phyloP scores from a whole-genome alignment of 2,888 invertebrate species.

The Gortyna flavago region DNA sequence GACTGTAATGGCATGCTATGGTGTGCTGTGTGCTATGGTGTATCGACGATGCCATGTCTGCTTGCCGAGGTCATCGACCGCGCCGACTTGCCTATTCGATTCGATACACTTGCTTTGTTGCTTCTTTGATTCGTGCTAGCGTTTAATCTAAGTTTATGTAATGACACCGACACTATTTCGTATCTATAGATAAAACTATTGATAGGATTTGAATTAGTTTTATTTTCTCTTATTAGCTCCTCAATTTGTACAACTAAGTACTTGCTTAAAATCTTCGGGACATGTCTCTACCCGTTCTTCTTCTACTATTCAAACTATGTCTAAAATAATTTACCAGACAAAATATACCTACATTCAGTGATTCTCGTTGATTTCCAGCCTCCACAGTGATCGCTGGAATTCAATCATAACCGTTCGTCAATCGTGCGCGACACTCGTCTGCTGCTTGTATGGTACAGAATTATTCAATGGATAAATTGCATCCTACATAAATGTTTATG shows the following conservation, averaged over 20 bases:
- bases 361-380: slow-evolving; percentile 20
- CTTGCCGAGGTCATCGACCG: slow-evolving; percentile 80
- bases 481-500: slow-evolving; percentile 24
- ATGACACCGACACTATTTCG: slow-evolving; percentile 47
- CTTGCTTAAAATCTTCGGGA: too few relatives aligned
- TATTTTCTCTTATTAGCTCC: not conserved
- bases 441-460: slow-evolving; percentile 38
- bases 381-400: slow-evolving; percentile 43
- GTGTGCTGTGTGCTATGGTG: slow-evolving; percentile 70
- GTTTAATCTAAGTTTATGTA: slow-evolving; percentile 71
- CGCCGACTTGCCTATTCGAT: slow-evolving; percentile 79
- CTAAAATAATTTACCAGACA: not conserved
- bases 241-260: not conserved
- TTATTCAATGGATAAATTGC: slow-evolving; percentile 51
- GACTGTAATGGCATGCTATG: slow-evolving; percentile 76
- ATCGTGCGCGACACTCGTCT: slow-evolving; percentile 54
- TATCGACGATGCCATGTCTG: slow-evolving; percentile 85
- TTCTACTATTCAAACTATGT: not conserved
- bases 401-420: slow-evolving; percentile 58
- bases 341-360: slow-evolving; percentile 1
- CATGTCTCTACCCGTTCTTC: slow-evolving; percentile 7
- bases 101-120: slow-evolving; percentile 80
- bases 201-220: slow-evolving; percentile 1
- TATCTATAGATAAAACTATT: slow-evolving; percentile 26
- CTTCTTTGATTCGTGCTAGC: slow-evolving; percentile 74